phyloP scores from a whole-genome alignment of 2,888 invertebrate species.

The Apotomis betuletana region DNA sequence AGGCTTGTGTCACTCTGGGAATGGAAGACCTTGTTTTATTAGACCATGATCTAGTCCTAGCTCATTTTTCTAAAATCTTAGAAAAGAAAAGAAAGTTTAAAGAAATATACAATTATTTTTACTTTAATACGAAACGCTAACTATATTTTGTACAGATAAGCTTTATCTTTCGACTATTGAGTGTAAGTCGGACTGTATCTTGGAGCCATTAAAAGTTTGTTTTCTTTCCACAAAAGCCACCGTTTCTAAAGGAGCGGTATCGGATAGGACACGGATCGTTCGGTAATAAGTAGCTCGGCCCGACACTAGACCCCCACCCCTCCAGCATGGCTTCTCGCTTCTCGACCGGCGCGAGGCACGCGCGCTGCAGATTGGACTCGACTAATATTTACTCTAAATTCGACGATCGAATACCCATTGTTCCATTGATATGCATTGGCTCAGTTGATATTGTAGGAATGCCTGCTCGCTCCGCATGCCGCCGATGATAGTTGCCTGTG shows the following conservation, averaged over 20 bases:
- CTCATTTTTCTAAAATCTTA: too few species aligned
- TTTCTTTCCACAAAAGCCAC: constrained; percentile 71
- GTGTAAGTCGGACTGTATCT: not conserved
- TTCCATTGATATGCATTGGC: constrained; percentile 30
- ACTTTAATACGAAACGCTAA: too few species aligned
- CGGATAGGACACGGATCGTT: constrained; percentile 55
- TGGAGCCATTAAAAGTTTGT: constrained; percentile 49
- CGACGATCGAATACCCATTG: constrained; percentile 16
- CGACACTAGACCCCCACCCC: constrained; percentile 45
- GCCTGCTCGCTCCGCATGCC: constrained; percentile 43
- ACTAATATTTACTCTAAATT: constrained; percentile 29
- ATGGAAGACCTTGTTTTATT: too few species aligned
- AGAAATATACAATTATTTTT: too few species aligned
- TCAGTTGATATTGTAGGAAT: constrained; percentile 26
- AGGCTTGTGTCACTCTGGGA: too few species aligned
- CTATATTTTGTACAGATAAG: not conserved
- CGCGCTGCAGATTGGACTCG: constrained; percentile 30
- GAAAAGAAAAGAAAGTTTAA: too few species aligned
- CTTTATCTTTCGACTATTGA: not conserved
- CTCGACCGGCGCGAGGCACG: constrained; percentile 42
- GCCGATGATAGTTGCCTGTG: constrained; percentile 21
- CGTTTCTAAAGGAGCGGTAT: constrained; percentile 69
- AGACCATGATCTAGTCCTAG: too few species aligned
- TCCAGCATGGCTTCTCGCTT: constrained; percentile 65
- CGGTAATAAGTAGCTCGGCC: constrained; percentile 52